phyloP scores from a whole-genome alignment of 2,888 invertebrate species.

The Pegoplata infirma region DNA sequence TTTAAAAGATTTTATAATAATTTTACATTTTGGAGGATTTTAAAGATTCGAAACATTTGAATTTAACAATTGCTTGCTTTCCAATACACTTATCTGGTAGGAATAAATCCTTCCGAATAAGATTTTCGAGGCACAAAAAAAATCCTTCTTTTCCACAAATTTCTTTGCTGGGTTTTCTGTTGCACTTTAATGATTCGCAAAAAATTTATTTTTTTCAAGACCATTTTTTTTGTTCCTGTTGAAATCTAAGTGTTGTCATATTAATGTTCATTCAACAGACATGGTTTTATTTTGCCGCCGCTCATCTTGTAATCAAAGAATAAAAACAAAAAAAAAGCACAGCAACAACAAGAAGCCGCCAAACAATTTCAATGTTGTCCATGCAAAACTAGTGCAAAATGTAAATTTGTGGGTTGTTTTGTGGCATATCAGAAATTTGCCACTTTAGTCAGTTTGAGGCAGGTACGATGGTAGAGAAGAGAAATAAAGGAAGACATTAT shows the following conservation, averaged over 20 bases:
- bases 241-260: slow-evolving; percentile 19
- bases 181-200: neutral
- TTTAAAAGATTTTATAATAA: no score
- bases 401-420: slow-evolving; percentile 53
- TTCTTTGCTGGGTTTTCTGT: neutral
- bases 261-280: slow-evolving; percentile 20
- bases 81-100: no score
- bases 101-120: no score
- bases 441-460: slow-evolving; percentile 66
- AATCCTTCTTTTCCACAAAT: neutral
- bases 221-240: neutral
- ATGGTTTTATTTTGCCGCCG: slow-evolving; percentile 2
- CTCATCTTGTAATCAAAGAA: slow-evolving; percentile 25
- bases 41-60: no score
- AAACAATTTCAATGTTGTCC: neutral
- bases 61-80: no score
- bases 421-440: slow-evolving; percentile 69
- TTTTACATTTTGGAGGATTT: no score
- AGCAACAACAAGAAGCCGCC: neutral
- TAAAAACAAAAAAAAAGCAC: neutral
- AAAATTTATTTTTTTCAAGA: neutral
- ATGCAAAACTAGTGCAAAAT: neutral
- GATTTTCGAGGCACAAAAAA: no score
- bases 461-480: neutral
- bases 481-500: slow-evolving; percentile 68